phyloP scores from a whole-genome alignment of 2,113 vertebrate species.

The Cacatua alba region DNA sequence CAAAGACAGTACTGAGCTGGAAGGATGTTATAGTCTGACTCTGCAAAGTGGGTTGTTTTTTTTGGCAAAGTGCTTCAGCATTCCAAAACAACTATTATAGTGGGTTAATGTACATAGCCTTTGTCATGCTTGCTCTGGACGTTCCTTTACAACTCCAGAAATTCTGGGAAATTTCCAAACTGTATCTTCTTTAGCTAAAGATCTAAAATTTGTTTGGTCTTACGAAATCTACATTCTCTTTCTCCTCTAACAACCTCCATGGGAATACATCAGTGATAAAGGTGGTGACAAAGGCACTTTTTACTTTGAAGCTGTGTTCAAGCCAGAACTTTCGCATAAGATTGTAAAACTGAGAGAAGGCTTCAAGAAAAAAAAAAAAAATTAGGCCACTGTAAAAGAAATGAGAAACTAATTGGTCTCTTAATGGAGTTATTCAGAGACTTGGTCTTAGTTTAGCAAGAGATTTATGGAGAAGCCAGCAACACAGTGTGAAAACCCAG shows the following conservation, averaged over 20 bases:
- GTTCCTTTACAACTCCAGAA: not conserved
- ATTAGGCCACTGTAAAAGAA: not conserved
- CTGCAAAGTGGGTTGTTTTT: not conserved
- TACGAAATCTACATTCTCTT: not conserved
- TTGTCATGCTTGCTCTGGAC: not conserved
- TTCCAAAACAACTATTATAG: not conserved
- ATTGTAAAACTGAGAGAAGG: not conserved
- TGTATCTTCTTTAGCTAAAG: not conserved
- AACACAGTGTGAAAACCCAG: constrained; percentile 33
- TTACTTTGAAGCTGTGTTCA: not conserved
- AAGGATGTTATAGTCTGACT: not conserved
- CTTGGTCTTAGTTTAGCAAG: constrained; percentile 14
- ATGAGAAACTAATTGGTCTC: not conserved
- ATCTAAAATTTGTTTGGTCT: not conserved
- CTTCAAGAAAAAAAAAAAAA: not conserved
- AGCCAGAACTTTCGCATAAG: not conserved
- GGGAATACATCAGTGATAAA: not conserved
- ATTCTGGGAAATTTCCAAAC: not conserved
- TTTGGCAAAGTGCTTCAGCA: not conserved
- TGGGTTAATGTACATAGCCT: not conserved
- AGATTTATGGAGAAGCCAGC: constrained; percentile 21
- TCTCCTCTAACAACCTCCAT: not conserved
- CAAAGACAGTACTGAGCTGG: not conserved
- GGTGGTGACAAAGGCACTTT: not conserved
- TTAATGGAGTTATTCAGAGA: constrained; percentile 11